phyloP scores from a whole-genome alignment of 2,888 invertebrate species.

The Drosophila nigricruria region DNA sequence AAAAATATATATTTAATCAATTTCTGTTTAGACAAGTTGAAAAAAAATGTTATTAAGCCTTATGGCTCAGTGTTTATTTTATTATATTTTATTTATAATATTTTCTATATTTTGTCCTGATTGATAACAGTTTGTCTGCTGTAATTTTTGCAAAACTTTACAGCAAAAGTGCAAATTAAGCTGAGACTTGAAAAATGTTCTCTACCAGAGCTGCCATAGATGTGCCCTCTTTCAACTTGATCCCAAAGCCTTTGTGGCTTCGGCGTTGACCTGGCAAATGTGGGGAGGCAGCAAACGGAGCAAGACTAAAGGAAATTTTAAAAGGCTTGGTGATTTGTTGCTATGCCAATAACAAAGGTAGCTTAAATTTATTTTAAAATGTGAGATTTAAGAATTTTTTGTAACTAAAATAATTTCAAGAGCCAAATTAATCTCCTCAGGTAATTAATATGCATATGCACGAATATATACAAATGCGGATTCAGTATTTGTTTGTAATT shows the following conservation, averaged over 20 bases:
- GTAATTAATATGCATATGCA: background rate
- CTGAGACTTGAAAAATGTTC: background rate
- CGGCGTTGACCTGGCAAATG: background rate
- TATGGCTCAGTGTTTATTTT: no score
- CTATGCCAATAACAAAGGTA: background rate
- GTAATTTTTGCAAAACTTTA: background rate
- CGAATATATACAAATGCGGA: background rate
- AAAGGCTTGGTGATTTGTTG: background rate
- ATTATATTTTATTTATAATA: no score
- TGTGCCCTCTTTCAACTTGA: background rate
- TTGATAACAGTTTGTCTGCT: background rate
- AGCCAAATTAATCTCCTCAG: background rate
- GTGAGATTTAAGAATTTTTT: background rate
- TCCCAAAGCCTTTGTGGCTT: background rate
- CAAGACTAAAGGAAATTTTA: background rate
- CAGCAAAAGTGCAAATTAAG: background rate
- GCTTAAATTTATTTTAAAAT: background rate
- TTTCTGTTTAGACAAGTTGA: no score
- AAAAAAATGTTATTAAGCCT: no score
- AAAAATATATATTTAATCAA: no score
- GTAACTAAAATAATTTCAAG: background rate
- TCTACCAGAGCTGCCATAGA: background rate
- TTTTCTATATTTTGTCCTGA: background rate
- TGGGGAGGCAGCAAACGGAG: background rate
- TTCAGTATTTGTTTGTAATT: constrained; percentile 2